Percentiles rank a stretch among this genome's conserved stretches.
Conservation (phyloP, 2,797 vertebrate species). For the Prionace glauca region DNA sequence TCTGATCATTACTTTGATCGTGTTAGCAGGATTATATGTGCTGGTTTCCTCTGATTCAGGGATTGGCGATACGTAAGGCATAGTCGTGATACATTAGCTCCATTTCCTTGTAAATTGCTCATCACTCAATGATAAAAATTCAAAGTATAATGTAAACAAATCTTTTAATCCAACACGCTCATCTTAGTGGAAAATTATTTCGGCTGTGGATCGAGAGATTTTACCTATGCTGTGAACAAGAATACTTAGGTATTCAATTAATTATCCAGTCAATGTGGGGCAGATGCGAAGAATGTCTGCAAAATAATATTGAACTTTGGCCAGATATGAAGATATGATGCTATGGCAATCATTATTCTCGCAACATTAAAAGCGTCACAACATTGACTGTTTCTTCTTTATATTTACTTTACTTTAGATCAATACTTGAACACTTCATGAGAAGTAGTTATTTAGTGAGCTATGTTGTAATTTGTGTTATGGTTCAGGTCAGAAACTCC, state of each 20-base stretch:
- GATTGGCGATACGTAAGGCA: neutral
- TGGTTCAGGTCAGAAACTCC: too few relatives aligned
- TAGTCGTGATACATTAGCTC: neutral
- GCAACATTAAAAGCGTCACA: neutral
- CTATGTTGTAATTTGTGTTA: neutral
- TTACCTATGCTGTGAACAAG: neutral
- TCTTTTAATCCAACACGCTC: neutral
- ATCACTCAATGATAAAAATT: neutral
- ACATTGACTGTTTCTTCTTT: neutral
- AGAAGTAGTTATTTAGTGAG: neutral
- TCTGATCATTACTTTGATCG: neutral
- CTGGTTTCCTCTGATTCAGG: neutral
- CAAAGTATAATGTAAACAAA: neutral
- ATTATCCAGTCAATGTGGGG: neutral
- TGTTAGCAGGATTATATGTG: neutral
- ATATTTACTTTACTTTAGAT: neutral
- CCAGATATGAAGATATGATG: neutral
- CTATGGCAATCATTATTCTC: neutral
- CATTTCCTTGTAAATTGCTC: neutral
- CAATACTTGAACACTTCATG: neutral
- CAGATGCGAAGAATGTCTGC: neutral
- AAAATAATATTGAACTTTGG: neutral
- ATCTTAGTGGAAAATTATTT: neutral
- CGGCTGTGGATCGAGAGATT: neutral
- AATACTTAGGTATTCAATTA: neutral